Evolutionary conservation across 2,797 vertebrate species (phyloP), one percentile per base, ranked within the genome.

Genomic region (Chrysolophus pictus): DNA sequence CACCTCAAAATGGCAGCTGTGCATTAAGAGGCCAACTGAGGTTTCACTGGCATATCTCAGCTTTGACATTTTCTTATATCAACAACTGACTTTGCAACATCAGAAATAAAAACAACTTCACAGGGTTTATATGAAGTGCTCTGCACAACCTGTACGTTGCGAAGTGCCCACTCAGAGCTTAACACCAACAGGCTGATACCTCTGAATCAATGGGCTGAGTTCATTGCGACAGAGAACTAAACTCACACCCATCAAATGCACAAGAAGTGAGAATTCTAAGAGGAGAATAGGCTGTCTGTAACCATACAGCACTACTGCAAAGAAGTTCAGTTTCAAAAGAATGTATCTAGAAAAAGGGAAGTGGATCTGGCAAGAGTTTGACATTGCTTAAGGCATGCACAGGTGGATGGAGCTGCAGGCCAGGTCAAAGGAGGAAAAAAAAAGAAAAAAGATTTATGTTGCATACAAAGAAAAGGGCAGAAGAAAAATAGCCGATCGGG

Each of bases 391-490:
- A 98, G 98, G 98, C 98, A 95, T 97, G 98, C 98, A 98, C 99
- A 99, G 99, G 99, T 99, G 99, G 99, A 98, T 97, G 98, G 96
- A 98, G 98, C 98, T 98, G 97, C 97, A 98, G 98, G 99, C 98
- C 97, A 98, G 98, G 98, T 99, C 98, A 98, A 98, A 97, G 88
- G 91, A 97, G 97, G 39, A 39, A 84, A 90, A 97, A 64, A 97
- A 98, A 64, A 98, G 98, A 97, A 97, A 98, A 95, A 98, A 99
- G 99, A 99, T 99, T 99, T 99, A 99, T 99, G 98, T 98, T 98
- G 98, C 98, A 98, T 98, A 97, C 98, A 98, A 98, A 98, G 97
- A 97, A 98, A 98, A 98, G 98, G 98, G 98, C 98, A 98, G 98
- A 99, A 99, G 98, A 99, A 99, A 99, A 99, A 99, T 99, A 98